Conservation (phyloP, 2,797 vertebrate species). For the Crossoptilon crossoptilon region DNA sequence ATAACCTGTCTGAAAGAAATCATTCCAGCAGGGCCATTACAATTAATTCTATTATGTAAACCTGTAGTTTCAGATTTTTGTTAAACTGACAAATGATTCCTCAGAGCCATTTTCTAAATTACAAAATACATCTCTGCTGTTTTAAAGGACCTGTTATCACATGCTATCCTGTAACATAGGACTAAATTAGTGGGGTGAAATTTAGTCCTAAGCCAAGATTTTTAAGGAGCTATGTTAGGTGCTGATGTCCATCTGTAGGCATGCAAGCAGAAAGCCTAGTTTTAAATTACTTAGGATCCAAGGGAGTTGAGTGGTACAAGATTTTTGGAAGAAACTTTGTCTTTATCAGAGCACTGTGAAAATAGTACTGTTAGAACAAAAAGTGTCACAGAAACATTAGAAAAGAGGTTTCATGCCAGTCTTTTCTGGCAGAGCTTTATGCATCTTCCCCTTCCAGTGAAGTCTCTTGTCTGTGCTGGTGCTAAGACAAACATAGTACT, state of each 20-base stretch:
- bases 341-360: not conserved
- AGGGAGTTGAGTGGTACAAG: not conserved
- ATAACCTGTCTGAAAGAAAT: constrained; percentile 64
- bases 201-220: constrained; percentile 29
- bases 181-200: constrained; percentile 25
- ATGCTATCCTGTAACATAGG: constrained; percentile 22
- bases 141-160: constrained; percentile 34
- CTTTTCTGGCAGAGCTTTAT: not conserved
- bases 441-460: not conserved
- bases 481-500: not conserved
- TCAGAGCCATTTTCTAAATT: constrained; percentile 66
- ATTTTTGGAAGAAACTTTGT: not conserved
- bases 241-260: not conserved
- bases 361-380: not conserved
- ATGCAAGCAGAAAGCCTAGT: not conserved
- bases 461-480: not conserved
- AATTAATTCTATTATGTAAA: constrained; percentile 68
- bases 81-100: constrained; percentile 48
- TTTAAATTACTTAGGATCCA: constrained; percentile 12
- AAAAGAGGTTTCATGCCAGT: not conserved
- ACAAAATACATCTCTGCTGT: constrained; percentile 4
- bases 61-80: constrained; percentile 61
- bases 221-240: not conserved
- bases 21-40: constrained; percentile 65
- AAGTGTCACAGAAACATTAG: not conserved